Percentiles rank a stretch among this genome's conserved stretches.
These are phyloP conservation scores for Notarius lentiginosus DNA, from an alignment of 2,113 vertebrate species.

Conservation along the genomic window DNA sequence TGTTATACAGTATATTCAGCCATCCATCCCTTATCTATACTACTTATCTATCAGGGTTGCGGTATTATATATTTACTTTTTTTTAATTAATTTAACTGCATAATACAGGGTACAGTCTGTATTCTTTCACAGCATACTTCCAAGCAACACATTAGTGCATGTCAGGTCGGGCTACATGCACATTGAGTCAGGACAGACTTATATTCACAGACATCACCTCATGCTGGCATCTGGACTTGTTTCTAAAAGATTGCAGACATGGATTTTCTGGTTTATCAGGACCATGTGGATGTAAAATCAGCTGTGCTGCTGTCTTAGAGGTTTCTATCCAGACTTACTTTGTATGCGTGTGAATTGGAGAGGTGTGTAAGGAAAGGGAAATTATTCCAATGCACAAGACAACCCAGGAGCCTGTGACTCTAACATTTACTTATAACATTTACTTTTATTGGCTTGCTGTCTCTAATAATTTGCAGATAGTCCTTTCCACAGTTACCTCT, in stretches of 20 bases:
- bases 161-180: neutral
- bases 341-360: slow-evolving; percentile 6
- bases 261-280: slow-evolving; percentile 17
- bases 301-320: neutral
- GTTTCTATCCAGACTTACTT: neutral
- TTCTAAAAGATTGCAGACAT: slow-evolving; percentile 26
- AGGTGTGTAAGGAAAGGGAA: neutral
- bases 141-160: neutral
- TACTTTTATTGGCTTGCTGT: slow-evolving; percentile 36
- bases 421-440: slow-evolving; percentile 37
- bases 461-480: slow-evolving; percentile 23
- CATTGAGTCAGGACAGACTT: slow-evolving; percentile 25
- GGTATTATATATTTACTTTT: neutral
- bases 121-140: neutral
- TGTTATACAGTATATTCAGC: too few species aligned
- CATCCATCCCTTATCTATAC: too few species aligned
- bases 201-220: slow-evolving; percentile 35
- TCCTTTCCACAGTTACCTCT: neutral
- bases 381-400: slow-evolving; percentile 1
- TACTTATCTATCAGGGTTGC: too few species aligned
- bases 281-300: slow-evolving; percentile 7
- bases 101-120: too few species aligned
- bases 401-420: slow-evolving; percentile 16
- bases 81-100: neutral
- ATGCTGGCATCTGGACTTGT: slow-evolving; percentile 5